Conservation (phyloP, 2,797 vertebrate genomes). For the Chaenodraco wilsoni region DNA sequence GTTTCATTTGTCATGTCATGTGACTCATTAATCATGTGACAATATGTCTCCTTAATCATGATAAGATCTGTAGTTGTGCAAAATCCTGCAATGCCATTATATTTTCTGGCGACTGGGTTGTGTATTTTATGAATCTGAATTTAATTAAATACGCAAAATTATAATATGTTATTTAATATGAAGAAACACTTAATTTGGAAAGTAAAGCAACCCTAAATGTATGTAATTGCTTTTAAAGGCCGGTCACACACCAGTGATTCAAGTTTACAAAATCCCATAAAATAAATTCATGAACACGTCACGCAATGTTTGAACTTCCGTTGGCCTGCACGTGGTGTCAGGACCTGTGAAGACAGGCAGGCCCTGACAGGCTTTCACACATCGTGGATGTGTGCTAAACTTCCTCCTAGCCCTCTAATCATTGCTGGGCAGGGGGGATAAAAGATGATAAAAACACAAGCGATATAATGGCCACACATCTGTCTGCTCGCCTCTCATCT, state of each 20-base stretch:
- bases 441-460: constrained; percentile 63
- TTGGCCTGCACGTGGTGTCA: constrained; percentile 1
- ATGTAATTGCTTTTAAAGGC: not conserved
- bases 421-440: constrained; percentile 39
- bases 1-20: no score
- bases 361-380: constrained; percentile 72
- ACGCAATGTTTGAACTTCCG: constrained; percentile 29
- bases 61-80: no score
- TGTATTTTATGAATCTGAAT: constrained; percentile 35
- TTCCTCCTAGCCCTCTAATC: constrained; percentile 74
- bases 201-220: not conserved
- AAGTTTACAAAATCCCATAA: constrained; percentile 7
- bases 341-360: constrained; percentile 38
- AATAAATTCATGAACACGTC: constrained; percentile 26
- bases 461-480: constrained; percentile 68
- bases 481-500: constrained; percentile 68
- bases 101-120: no score
- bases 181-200: not conserved
- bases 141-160: not conserved
- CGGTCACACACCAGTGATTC: not conserved
- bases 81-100: no score
- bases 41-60: no score
- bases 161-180: constrained; percentile 5
- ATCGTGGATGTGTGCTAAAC: constrained; percentile 73
- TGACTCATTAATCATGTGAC: no score